Percentiles rank a stretch among this genome's conserved stretches.
Evolutionary conservation across 2,888 invertebrate species (phyloP).

Genomic region (Cecidostiba fungosa): DNA sequence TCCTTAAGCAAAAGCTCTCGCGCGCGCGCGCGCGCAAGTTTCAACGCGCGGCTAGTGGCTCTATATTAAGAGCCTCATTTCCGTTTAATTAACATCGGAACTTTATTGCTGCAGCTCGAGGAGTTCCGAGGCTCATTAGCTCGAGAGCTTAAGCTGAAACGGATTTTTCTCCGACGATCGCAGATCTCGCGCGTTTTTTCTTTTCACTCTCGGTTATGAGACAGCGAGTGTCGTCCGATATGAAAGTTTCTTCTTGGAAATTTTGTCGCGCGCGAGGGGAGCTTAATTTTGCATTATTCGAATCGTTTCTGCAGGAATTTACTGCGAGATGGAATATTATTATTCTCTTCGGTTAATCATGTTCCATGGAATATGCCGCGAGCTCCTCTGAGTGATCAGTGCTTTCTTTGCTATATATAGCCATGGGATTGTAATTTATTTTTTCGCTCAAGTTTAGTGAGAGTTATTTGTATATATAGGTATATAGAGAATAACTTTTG

Average conservation of each 20-base stretch:
- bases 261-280: not conserved
- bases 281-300: conserved; percentile 16
- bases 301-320: not conserved
- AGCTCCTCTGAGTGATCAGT: not conserved
- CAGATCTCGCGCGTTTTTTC: not conserved
- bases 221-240: not conserved
- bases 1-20: not conserved
- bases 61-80: conserved; percentile 47
- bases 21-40: not conserved
- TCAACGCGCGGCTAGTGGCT: no score
- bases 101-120: conserved; percentile 7
- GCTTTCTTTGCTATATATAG: not conserved
- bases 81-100: conserved; percentile 40
- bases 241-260: conserved; percentile 20
- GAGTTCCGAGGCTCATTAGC: conserved; percentile 24
- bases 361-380: not conserved
- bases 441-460: not conserved
- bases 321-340: not conserved
- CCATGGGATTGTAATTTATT: not conserved
- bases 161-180: not conserved
- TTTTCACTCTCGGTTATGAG: not conserved
- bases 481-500: no score
- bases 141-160: not conserved
- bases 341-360: not conserved
- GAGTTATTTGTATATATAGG: not conserved